Conservation (phyloP, 2,888 invertebrate species). For the Melinaea menophilus region DNA sequence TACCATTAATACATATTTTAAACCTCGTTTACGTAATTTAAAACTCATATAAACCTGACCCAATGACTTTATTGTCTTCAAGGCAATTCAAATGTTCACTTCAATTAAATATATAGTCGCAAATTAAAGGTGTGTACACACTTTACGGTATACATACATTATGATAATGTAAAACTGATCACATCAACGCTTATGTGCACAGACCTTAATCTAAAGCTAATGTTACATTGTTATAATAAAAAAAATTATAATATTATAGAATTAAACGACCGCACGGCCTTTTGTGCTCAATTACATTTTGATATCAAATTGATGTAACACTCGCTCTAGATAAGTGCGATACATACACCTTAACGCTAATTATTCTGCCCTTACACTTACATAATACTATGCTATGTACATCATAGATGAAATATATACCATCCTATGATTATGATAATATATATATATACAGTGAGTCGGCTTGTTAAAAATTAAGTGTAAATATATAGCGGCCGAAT, state of each 20-base stretch:
- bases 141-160: slow-evolving; percentile 24
- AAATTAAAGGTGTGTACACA: slow-evolving; percentile 42
- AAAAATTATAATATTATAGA: slow-evolving; percentile 9
- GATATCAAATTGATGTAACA: slow-evolving; percentile 39
- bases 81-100: slow-evolving; percentile 12
- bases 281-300: slow-evolving; percentile 13
- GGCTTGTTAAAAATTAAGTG: slow-evolving; percentile 47
- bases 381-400: slow-evolving; percentile 32
- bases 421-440: slow-evolving; percentile 37
- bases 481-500: slow-evolving; percentile 52
- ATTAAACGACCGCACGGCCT: neutral
- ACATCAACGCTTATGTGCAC: slow-evolving; percentile 44
- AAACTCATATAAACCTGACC: slow-evolving; percentile 58
- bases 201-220: slow-evolving; percentile 39
- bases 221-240: slow-evolving; percentile 26
- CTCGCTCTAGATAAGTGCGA: slow-evolving; percentile 41
- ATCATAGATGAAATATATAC: slow-evolving; percentile 24
- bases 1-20: slow-evolving; percentile 22
- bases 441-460: slow-evolving; percentile 46
- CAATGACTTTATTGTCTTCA: slow-evolving; percentile 41
- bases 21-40: slow-evolving; percentile 27
- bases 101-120: slow-evolving; percentile 1
- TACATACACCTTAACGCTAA: slow-evolving; percentile 40
- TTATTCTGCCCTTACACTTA: slow-evolving; percentile 34
- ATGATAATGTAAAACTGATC: slow-evolving; percentile 29